Conservation (phyloP, 2,888 invertebrate species). For the Atherix ibis region DNA sequence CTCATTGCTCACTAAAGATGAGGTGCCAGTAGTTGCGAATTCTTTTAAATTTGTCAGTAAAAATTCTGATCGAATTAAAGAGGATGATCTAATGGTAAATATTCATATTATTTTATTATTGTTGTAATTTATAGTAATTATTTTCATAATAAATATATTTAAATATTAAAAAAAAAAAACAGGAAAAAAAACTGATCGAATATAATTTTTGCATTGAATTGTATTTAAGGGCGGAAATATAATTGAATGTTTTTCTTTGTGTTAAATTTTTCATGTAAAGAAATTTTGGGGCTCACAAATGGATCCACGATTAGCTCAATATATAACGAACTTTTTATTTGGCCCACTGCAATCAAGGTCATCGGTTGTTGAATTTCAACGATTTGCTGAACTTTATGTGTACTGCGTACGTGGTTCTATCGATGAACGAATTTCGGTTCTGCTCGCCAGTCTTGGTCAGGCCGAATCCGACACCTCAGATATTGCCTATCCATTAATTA, state of each 20-base stretch:
- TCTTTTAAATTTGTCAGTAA: constrained; percentile 46
- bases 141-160: too few relatives aligned
- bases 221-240: too few relatives aligned
- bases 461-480: constrained; percentile 37
- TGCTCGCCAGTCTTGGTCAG: constrained; percentile 42
- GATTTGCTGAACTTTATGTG: constrained; percentile 53
- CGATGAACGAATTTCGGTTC: constrained; percentile 43
- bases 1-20: constrained; percentile 44
- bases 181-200: too few relatives aligned
- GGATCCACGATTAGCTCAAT: constrained; percentile 48
- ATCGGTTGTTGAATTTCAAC: constrained; percentile 40
- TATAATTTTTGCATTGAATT: too few relatives aligned
- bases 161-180: too few relatives aligned
- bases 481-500: constrained; percentile 42
- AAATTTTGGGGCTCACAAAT: constrained; percentile 55
- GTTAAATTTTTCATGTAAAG: too few relatives aligned
- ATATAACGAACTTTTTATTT: constrained; percentile 51
- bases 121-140: too few relatives aligned
- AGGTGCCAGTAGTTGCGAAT: constrained; percentile 44
- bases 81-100: constrained; percentile 51
- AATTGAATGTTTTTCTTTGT: too few relatives aligned
- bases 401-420: constrained; percentile 50
- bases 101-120: background rate
- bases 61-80: constrained; percentile 45
- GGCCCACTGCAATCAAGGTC: constrained; percentile 38